Evolutionary conservation across 2,888 invertebrate species (phyloP).

Genomic region (Odontocolon sp.): DNA sequence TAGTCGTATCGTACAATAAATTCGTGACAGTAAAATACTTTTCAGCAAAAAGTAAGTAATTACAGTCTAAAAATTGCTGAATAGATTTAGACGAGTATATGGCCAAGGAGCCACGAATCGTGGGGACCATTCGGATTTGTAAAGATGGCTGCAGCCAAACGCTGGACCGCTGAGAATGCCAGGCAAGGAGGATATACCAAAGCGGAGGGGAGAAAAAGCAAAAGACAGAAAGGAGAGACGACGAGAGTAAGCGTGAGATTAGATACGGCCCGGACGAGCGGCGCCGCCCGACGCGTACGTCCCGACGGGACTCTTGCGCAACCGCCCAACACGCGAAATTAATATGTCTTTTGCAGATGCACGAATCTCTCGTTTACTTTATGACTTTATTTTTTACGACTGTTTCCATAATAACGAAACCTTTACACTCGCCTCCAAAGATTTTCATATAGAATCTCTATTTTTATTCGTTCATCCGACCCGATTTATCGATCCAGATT

Average conservation of each 20-base stretch:
- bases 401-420: constrained; percentile 42
- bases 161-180: constrained; percentile 41
- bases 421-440: no score
- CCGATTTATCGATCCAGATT: no score
- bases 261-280: constrained; percentile 72
- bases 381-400: constrained; percentile 13
- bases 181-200: constrained; percentile 30
- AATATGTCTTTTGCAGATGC: constrained; percentile 64
- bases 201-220: constrained; percentile 6
- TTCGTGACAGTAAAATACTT: no score
- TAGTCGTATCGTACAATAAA: no score
- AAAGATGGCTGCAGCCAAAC: constrained; percentile 73
- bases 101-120: constrained; percentile 14
- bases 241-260: constrained; percentile 69
- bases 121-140: constrained; percentile 66
- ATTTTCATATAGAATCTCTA: no score
- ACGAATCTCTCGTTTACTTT: constrained; percentile 44
- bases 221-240: constrained; percentile 25
- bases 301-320: constrained; percentile 63
- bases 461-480: no score
- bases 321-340: constrained; percentile 65
- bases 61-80: constrained; percentile 22
- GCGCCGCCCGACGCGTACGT: constrained; percentile 67
- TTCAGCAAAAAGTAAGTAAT: no score
- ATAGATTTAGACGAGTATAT: constrained; percentile 27